A percentile compares a stretch with the other conserved stretches of the same genome.
Conservation (phyloP, 1,140 invertebrate genomes). For the Battus philenor region DNA sequence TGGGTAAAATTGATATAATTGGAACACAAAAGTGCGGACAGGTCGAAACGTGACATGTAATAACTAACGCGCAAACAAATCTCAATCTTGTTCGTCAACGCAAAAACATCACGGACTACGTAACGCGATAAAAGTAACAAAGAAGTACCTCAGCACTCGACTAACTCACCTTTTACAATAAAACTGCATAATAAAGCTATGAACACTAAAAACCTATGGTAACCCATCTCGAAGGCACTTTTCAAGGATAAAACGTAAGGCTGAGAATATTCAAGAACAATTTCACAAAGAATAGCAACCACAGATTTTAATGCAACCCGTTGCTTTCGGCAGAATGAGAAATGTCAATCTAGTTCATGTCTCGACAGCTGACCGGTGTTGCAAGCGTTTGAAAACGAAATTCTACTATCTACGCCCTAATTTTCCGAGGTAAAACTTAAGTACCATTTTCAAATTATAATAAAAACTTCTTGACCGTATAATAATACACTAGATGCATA, state of each 20-base stretch:
- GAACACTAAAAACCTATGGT: slow-evolving; percentile 44
- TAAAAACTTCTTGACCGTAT: too few species aligned
- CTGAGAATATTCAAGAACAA: slow-evolving; percentile 30
- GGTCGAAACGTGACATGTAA: neutral
- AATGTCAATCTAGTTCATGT: slow-evolving; percentile 26
- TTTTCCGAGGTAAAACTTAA: too few species aligned
- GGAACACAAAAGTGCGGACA: slow-evolving; percentile 1
- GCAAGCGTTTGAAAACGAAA: too few species aligned
- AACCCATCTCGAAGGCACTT: slow-evolving; percentile 39
- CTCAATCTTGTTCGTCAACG: slow-evolving; percentile 15
- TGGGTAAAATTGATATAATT: slow-evolving; percentile 16
- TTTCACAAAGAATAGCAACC: slow-evolving; percentile 41
- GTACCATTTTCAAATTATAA: too few species aligned
- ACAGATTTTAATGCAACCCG: slow-evolving; percentile 28
- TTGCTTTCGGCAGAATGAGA: slow-evolving; percentile 21
- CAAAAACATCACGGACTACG: slow-evolving; percentile 22
- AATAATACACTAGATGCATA: too few species aligned
- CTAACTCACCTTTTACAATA: slow-evolving; percentile 48
- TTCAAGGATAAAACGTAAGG: slow-evolving; percentile 19
- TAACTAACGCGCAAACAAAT: slow-evolving; percentile 16
- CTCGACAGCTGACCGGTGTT: slow-evolving; percentile 39
- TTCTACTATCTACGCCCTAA: too few species aligned
- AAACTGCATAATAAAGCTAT: slow-evolving; percentile 44
- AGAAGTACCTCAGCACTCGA: slow-evolving; percentile 39
- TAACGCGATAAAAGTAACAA: slow-evolving; percentile 56